Evolutionary conservation across 1,140 invertebrate genomes (phyloP), one percentile per base, ranked within the genome.

Genomic region (Lasioglossum baleicum): DNA sequence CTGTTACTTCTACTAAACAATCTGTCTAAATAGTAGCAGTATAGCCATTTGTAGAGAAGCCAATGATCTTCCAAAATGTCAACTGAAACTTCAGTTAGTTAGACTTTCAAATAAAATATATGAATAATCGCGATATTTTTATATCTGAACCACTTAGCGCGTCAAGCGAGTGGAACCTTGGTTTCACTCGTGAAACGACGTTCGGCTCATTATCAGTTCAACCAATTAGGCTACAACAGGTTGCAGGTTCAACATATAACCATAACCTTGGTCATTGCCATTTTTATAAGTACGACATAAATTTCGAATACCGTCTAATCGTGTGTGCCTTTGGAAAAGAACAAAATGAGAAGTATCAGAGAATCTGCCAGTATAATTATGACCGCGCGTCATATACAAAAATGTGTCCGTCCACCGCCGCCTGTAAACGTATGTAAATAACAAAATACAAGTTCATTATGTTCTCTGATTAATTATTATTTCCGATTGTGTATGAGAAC

Each of bases 281-380:
- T 58, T 53, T 66, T 4, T 70, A 56, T 73, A 74, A 17, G 58
- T 80, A 64, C 22, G 51, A 69, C 65, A 51, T 40, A 56, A 60
- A 67, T 72, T 58, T 13, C 35, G 26, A 22, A 60, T n/a, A 64
- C 17, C 44, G 8, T 3, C 13, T 8, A 48, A 22, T 74, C 11
- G 48, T 15, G 44, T 8, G 8, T 51, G n/a, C 31, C 20, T 83
- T 69, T 44, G 22, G 56, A 48, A 68, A 60, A 11, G 65, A 35
- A 51, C 11, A 86, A 71, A 70, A 92, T 91, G 90, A 90, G 88
- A 77, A n/a, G 65, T 40, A 93, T 90, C 91, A 91, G 84, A 83
- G 90, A 94, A 81, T 88, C 94, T 2, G 91, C 92, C 7, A 92
- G 89, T 77, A 42, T 94, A 26, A 92, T 94, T 67, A 70, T 94